phyloP scores from a whole-genome alignment of 2,797 vertebrate genomes.

The Enteromius argenteus region DNA sequence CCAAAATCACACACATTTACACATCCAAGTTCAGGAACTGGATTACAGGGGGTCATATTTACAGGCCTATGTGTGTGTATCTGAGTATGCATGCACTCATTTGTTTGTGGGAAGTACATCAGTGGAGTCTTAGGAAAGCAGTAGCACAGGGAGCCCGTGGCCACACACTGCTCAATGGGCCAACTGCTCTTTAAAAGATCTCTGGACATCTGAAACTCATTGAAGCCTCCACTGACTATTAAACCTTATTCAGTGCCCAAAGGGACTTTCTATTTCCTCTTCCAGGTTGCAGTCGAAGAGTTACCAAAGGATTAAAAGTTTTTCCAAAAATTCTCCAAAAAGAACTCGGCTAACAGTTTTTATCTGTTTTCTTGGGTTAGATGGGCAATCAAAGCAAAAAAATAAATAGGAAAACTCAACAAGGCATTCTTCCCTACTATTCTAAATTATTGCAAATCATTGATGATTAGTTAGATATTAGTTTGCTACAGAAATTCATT shows the following conservation, averaged over 20 bases:
- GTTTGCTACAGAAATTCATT: not conserved
- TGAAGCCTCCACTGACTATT: constrained; percentile 41
- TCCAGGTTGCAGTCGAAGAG: constrained; percentile 34
- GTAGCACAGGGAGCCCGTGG: constrained; percentile 33
- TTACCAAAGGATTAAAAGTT: not conserved
- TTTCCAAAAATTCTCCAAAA: not conserved
- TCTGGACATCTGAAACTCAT: constrained; percentile 54
- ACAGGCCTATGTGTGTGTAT: constrained; percentile 21
- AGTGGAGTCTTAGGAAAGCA: constrained; percentile 34
- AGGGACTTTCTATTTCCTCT: constrained; percentile 49
- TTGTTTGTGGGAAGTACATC: constrained; percentile 21
- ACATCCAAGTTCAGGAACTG: constrained; percentile 36
- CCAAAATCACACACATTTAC: constrained; percentile 7
- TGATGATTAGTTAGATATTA: not conserved
- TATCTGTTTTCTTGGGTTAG: not conserved
- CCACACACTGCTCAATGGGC: constrained; percentile 42
- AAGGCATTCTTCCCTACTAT: not conserved
- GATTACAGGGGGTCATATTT: constrained; percentile 41
- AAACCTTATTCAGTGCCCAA: constrained; percentile 17
- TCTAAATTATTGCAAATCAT: not conserved
- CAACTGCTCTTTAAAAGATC: constrained; percentile 44
- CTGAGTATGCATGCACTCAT: constrained; percentile 37
- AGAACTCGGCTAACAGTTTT: not conserved
- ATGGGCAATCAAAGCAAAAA: not conserved
- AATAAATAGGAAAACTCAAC: not conserved